Evolutionary conservation across 2,113 vertebrate species (phyloP).

Genomic region (Alligator sinensis): DNA sequence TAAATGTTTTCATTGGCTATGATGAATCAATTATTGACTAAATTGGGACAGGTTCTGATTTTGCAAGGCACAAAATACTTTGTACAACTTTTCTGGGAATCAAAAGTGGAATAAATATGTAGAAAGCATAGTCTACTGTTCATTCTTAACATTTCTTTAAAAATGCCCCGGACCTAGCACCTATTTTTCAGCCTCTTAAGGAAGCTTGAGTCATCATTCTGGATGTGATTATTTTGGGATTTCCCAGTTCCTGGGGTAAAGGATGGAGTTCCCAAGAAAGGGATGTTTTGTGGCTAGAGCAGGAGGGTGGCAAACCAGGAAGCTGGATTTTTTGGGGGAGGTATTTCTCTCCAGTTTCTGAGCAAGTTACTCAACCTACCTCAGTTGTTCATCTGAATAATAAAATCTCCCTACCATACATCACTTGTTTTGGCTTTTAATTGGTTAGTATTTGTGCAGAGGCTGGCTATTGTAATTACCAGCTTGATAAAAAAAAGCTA

Average conservation of each 20-base stretch:
- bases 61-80: background rate
- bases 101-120: slow-evolving; percentile 5
- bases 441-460: background rate
- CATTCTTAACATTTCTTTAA: background rate
- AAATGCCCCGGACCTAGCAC: background rate
- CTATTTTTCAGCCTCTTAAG: background rate
- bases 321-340: background rate
- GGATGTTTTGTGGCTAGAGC: background rate
- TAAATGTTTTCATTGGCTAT: slow-evolving; percentile 44
- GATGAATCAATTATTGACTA: slow-evolving; percentile 48
- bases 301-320: background rate
- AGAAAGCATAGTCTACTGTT: background rate
- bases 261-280: background rate
- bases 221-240: fast-evolving
- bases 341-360: background rate
- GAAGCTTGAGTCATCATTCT: background rate
- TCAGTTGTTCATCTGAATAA: background rate
- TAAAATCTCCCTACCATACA: background rate
- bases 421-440: background rate
- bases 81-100: slow-evolving; percentile 14
- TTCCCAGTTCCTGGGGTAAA: background rate
- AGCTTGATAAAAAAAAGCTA: background rate
- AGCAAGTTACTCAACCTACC: background rate
- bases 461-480: background rate
- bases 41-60: background rate